Base-by-base conservation (phyloP, 2,797 vertebrate species). In the Schizopygopsis pylzovi region DNA sequence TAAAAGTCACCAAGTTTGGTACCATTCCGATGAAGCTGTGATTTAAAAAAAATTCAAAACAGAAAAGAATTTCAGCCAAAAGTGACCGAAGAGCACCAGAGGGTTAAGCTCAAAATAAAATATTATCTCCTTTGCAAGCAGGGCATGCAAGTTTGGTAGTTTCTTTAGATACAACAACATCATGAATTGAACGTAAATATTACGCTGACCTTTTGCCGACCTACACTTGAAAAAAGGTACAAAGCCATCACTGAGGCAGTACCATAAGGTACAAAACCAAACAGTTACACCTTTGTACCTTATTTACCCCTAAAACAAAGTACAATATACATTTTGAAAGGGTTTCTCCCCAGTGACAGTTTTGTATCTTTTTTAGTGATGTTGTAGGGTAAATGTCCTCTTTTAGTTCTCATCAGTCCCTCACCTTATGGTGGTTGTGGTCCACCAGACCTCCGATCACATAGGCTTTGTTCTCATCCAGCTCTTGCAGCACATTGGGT, bases 361-460 rank as follows among this genome's bases (percentile, higher is more conserved):
- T 61, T 20, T 54, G 52, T 54, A 22, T 20, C 20, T 56, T 56
- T 6, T 52, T 56, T 22, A 22, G 7, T 22, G 20, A 56, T 3
- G 20, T 2, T 22, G 54, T 61, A 33, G 8, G 41, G 49, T 25
- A 2, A 13, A 37, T 2, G n/a, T 28, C 45, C 37, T 63, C 20
- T 43, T 25, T 41, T 47, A 22, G 33, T 33, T 10, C 33, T n/a
- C 56, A 28, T 4, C 1, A 52, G 15, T 5, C 83, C 70, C 82
- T 84, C n/a, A 99, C 98, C 97, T 99, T 99, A 86, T 98, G 97
- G 88, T 99, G 98, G 92, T 99, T 99, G 93, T 99, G 98, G 93
- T 99, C 98, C 85, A 99, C 98, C 61, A 99, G 92, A n/a, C 98
- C 98, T 90, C 98, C 98, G 1, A 99, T 99, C 73, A 99, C 94